These are phyloP conservation scores for Drosophila dives DNA, from an alignment of 2,888 invertebrate genomes.

Conservation along the genomic window DNA sequence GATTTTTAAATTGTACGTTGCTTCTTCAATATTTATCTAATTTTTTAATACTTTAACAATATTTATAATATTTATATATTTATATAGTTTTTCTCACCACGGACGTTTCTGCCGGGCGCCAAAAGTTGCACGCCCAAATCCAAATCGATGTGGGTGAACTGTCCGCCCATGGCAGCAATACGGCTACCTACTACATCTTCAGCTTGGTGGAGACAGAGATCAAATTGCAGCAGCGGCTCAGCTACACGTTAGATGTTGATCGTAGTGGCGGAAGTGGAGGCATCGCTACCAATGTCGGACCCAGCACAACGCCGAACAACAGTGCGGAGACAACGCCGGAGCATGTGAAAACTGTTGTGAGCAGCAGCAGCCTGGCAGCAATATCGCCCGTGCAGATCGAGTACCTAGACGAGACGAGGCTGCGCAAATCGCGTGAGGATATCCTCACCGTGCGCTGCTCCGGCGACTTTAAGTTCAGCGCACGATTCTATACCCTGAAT, in stretches of 20 bases:
- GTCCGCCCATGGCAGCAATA: slow-evolving; percentile 80
- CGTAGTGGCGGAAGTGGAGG: slow-evolving; percentile 44
- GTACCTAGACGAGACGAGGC: slow-evolving; percentile 80
- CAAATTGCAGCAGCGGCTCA: slow-evolving; percentile 82
- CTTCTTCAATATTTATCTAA: background rate
- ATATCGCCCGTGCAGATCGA: slow-evolving; percentile 83
- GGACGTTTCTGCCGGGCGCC: slow-evolving; percentile 85
- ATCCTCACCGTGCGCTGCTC: slow-evolving; percentile 79
- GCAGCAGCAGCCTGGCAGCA: slow-evolving; percentile 48
- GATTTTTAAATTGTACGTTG: background rate
- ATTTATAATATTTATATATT: too few species aligned
- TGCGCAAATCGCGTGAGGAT: slow-evolving; percentile 83
- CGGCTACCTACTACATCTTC: slow-evolving; percentile 83
- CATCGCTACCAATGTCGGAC: slow-evolving; percentile 20
- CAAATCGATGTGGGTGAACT: slow-evolving; percentile 84
- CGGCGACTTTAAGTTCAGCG: slow-evolving; percentile 82
- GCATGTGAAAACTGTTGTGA: slow-evolving; percentile 54
- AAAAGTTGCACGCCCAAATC: slow-evolving; percentile 85
- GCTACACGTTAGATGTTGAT: slow-evolving; percentile 82
- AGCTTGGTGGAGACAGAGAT: slow-evolving; percentile 83
- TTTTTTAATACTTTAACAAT: too few species aligned
- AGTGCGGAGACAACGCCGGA: slow-evolving; percentile 82
- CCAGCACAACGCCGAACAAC: slow-evolving; percentile 60
- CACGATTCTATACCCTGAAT: slow-evolving; percentile 84
- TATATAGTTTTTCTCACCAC: slow-evolving; percentile 87